Evolutionary conservation across 1,140 invertebrate genomes (phyloP), one percentile per base, ranked within the genome.

Genomic region (Bombus pascuorum): DNA sequence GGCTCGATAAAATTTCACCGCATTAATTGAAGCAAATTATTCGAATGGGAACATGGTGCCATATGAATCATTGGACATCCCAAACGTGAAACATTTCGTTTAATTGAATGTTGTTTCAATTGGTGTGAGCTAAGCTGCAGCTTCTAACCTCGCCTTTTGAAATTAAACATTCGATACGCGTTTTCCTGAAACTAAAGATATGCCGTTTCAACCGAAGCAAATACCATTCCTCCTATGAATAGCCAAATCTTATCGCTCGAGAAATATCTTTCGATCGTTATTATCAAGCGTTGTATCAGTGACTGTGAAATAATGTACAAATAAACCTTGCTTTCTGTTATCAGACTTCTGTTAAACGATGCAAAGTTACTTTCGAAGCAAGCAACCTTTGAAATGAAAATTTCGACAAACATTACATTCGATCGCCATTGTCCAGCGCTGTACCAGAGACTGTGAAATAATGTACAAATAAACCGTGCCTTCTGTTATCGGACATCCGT

Each of bases 21-120:
- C n/a, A 37, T 82, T 34, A 88, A 88, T 71, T 80, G 85, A 57
- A 86, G 44, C 66, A 71, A 88, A 85, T 88, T 88, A 57, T 65
- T 81, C 37, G 25, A 81, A n/a, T 62, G 13, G 59, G 59, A 80
- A 86, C 77, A 34, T 66, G 47, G 47, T 53, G 25, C 71, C 32
- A 25, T 80, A 83, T 83, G 79, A 87, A 89, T 91, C 89, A 85
- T 79, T 53, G 87, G 74, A 10, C 37, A 75, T 89, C 70, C 83
- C 87, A 42, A 82, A 82, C 62, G 81, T 71, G 72, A 34, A 66
- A 47, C 39, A 25, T 47, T 80, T 81, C 57, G 32, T 76, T 70
- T 76, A 83, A 86, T 89, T 87, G 73, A 74, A 80, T 42, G 39
- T 81, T 81, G 28, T 9, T 37, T 62, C 57, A 81, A 75, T 86